Conservation (phyloP, 2,888 invertebrate species). For the Macrophya annulata region DNA sequence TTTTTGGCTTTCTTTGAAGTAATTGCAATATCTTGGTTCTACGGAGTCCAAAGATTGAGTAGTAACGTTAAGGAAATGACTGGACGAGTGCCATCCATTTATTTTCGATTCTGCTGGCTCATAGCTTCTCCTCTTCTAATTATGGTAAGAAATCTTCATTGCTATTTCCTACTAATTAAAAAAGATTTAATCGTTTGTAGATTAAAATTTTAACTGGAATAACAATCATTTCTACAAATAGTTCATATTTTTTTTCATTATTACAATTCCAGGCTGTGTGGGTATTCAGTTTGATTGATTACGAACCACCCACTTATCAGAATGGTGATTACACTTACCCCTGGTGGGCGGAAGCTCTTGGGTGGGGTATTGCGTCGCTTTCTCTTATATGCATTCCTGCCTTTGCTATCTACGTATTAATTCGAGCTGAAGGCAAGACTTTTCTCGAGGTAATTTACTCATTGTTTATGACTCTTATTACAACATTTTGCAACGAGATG, state of each 20-base stretch:
- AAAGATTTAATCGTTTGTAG: background rate
- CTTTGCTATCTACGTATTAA: slow-evolving; percentile 88
- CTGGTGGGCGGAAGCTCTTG: slow-evolving; percentile 91
- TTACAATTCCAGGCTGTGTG: slow-evolving; percentile 86
- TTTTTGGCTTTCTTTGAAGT: slow-evolving; percentile 97
- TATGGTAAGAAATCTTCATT: slow-evolving; percentile 80
- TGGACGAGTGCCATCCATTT: slow-evolving; percentile 89
- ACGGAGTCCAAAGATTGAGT: slow-evolving; percentile 90
- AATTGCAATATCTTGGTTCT: slow-evolving; percentile 95
- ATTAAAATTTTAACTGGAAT: background rate
- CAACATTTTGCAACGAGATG: background rate
- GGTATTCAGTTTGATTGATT: slow-evolving; percentile 94
- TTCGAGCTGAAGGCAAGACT: slow-evolving; percentile 87
- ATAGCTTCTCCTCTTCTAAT: slow-evolving; percentile 90
- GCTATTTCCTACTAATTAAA: slow-evolving; percentile 10
- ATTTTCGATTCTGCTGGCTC: slow-evolving; percentile 93
- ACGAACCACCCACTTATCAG: slow-evolving; percentile 92
- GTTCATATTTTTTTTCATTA: slow-evolving; percentile 11
- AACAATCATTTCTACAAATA: slow-evolving; percentile 32
- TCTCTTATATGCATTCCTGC: slow-evolving; percentile 93
- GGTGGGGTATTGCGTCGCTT: slow-evolving; percentile 92
- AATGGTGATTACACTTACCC: slow-evolving; percentile 91
- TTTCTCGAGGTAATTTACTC: slow-evolving; percentile 85
- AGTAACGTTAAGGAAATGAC: slow-evolving; percentile 95
- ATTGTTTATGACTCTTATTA: background rate